A percentile compares a stretch with the other conserved stretches of the same genome.
Evolutionary conservation across 1,140 invertebrate genomes (phyloP).

Genomic region (Calliopsis andreniformis): DNA sequence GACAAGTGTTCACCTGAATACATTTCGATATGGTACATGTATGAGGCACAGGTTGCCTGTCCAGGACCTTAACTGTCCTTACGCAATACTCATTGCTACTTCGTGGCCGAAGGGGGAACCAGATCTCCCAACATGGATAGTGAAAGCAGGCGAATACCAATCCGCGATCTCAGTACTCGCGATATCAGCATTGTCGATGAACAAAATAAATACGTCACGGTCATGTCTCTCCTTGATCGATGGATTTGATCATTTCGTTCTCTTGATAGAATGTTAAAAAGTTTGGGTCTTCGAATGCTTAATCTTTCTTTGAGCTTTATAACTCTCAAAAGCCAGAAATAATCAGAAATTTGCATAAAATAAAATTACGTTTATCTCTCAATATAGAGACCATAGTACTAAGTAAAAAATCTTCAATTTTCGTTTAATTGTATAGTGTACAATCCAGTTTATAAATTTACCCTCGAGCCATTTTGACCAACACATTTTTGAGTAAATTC

Average conservation of each 20-base stretch:
- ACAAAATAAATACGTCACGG: conserved; percentile 52
- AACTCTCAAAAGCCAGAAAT: too few relatives aligned
- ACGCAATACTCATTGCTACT: conserved; percentile 61
- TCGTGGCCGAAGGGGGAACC: conserved; percentile 63
- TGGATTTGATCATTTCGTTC: not conserved
- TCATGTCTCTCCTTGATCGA: conserved; percentile 13
- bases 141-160: conserved; percentile 72
- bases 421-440: too few relatives aligned
- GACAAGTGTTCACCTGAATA: not conserved
- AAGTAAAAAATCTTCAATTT: too few relatives aligned
- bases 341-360: too few relatives aligned
- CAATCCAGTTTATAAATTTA: too few relatives aligned
- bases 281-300: too few relatives aligned
- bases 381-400: too few relatives aligned
- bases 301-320: too few relatives aligned
- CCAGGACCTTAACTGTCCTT: conserved; percentile 54
- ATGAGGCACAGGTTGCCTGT: conserved; percentile 24
- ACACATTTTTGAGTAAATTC: too few relatives aligned
- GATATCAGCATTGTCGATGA: conserved; percentile 29
- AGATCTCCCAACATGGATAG: conserved; percentile 70
- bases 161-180: conserved; percentile 22
- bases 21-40: conserved; percentile 4
- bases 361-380: too few relatives aligned
- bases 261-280: not conserved
- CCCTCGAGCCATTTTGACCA: too few relatives aligned